Conservation (phyloP, 2,797 vertebrate genomes). For the Poeciliopsis turneri region DNA sequence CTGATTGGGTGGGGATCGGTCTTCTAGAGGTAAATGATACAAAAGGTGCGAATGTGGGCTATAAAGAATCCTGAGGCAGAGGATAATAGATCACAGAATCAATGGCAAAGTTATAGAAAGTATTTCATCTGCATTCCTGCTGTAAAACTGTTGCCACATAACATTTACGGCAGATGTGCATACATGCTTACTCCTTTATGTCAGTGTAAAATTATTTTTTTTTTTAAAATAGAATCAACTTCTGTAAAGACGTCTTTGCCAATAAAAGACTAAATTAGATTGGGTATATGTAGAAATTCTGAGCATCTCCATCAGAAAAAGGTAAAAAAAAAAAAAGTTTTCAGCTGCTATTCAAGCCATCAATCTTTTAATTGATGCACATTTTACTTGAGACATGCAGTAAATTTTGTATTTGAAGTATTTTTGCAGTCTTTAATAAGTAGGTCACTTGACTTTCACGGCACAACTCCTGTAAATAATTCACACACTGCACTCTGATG, state of each 20-base stretch:
- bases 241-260: background rate
- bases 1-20: constrained; percentile 69
- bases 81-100: constrained; percentile 61
- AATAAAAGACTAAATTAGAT: background rate
- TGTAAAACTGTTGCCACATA: constrained; percentile 36
- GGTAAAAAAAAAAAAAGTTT: background rate
- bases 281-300: background rate
- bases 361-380: background rate
- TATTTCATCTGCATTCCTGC: constrained; percentile 61
- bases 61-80: constrained; percentile 65
- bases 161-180: constrained; percentile 33
- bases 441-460: background rate
- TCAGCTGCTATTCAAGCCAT: background rate
- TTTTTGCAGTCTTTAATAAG: background rate
- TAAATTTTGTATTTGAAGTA: background rate
- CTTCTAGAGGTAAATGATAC: constrained; percentile 26
- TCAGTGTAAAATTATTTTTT: background rate
- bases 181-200: background rate
- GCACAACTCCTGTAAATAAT: background rate
- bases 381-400: background rate
- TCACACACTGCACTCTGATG: background rate
- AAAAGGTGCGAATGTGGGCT: constrained; percentile 47
- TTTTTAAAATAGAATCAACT: background rate
- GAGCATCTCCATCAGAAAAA: background rate
- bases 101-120: constrained; percentile 59